These are phyloP conservation scores for Agrotis ipsilon DNA, from an alignment of 2,888 invertebrate genomes.

Conservation along the genomic window DNA sequence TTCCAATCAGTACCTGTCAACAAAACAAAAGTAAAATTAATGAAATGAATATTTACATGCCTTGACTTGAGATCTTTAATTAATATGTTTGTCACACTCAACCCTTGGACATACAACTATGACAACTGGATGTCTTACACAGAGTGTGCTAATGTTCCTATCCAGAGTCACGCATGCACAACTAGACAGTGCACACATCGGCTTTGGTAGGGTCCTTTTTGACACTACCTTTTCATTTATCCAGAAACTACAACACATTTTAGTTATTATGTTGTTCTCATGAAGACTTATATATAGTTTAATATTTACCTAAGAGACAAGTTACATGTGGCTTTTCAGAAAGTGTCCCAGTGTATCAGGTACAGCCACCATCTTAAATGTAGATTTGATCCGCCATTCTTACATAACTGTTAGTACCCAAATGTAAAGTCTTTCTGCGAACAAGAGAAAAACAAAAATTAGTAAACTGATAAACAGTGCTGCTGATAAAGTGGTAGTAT, in stretches of 20 bases:
- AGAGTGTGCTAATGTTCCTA: conserved; percentile 88
- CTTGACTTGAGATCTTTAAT: not conserved
- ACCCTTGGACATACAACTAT: conserved; percentile 84
- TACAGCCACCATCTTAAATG: no score
- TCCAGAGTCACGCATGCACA: conserved; percentile 87
- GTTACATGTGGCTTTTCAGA: no score
- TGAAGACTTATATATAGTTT: no score
- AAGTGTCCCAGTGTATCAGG: no score
- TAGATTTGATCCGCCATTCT: no score
- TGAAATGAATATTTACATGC: not conserved
- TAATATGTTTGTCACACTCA: conserved; percentile 80
- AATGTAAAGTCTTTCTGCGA: not conserved
- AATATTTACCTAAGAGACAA: no score
- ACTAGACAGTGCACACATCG: conserved; percentile 81
- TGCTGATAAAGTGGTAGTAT: not conserved
- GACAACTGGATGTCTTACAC: conserved; percentile 84
- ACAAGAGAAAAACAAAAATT: not conserved
- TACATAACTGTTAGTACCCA: no score
- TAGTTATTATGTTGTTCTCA: no score
- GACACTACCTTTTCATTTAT: no score
- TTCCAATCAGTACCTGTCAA: conserved; percentile 27
- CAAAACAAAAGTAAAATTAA: conserved; percentile 20
- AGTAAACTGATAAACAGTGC: not conserved
- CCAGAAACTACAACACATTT: no score
- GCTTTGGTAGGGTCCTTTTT: conserved; percentile 87